Conservation (phyloP, 92 coral and sea anemone species). For the Palythoa caribaeorum region DNA sequence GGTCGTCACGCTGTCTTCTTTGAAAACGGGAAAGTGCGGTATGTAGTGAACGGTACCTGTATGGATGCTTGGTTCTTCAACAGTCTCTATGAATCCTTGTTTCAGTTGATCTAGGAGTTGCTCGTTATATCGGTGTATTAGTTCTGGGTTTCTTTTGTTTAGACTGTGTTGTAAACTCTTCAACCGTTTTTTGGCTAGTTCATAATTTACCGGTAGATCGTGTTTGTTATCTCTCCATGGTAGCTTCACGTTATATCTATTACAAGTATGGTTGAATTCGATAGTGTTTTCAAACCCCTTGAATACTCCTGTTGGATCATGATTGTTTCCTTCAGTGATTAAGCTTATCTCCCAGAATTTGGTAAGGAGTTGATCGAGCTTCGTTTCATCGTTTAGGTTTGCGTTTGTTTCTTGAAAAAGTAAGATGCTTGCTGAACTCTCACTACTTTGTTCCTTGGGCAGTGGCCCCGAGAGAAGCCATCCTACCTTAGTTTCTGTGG, state of each 20-base stretch:
- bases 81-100: constrained; percentile 55
- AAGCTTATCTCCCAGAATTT: constrained; percentile 64
- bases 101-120: constrained; percentile 66
- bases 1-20: constrained; percentile 47
- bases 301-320: constrained; percentile 37
- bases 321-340: constrained; percentile 44
- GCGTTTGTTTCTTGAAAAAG: constrained; percentile 26
- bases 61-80: constrained; percentile 28
- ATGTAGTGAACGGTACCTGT: constrained; percentile 47
- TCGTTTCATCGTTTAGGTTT: constrained; percentile 39
- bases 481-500: constrained; percentile 60
- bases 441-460: constrained; percentile 37
- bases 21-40: constrained; percentile 56
- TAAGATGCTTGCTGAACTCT: constrained; percentile 32
- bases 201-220: constrained; percentile 50
- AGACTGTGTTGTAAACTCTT: constrained; percentile 49
- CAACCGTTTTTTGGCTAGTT: constrained; percentile 32
- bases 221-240: constrained; percentile 60
- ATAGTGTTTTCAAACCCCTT: constrained; percentile 58
- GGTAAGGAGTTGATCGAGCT: constrained; percentile 47
- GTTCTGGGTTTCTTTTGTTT: constrained; percentile 43
- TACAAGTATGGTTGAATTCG: constrained; percentile 43
- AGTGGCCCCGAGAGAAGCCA: constrained; percentile 58
- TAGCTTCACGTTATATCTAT: constrained; percentile 60
- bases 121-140: constrained; percentile 48